Evolutionary conservation across 2,113 vertebrate genomes (phyloP).

Genomic region (Thunnus thynnus): DNA sequence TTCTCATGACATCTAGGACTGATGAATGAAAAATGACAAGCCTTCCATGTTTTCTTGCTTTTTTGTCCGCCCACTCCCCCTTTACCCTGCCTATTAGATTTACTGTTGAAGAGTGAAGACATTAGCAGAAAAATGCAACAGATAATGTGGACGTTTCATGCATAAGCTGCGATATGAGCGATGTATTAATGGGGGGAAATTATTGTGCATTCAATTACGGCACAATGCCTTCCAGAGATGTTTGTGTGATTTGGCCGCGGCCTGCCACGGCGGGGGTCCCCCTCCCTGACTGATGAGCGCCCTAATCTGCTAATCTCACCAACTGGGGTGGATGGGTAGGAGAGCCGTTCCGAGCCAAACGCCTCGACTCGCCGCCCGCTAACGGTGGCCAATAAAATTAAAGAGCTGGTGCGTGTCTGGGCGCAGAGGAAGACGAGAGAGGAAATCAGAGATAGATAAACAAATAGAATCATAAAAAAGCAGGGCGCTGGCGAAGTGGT

Average conservation of each 20-base stretch:
- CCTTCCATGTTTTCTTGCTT: conserved; percentile 82
- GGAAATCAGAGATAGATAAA: conserved; percentile 86
- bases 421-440: conserved; percentile 72
- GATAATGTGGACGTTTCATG: conserved; percentile 95
- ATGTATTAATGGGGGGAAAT: conserved; percentile 99
- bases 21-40: conserved; percentile 74
- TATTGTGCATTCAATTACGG: conserved; percentile 98
- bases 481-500: conserved; percentile 79
- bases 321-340: conserved; percentile 89
- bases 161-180: conserved; percentile 95
- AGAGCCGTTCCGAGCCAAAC: conserved; percentile 67
- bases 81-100: conserved; percentile 86
- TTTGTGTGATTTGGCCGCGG: conserved; percentile 92
- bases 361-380: conserved; percentile 82
- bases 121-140: conserved; percentile 91
- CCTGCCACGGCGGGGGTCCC: conserved; percentile 89
- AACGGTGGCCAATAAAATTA: conserved; percentile 89
- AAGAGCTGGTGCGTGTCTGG: conserved; percentile 69
- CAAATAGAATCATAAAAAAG: conserved; percentile 89
- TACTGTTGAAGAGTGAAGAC: conserved; percentile 90
- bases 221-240: conserved; percentile 97
- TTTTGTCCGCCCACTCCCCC: conserved; percentile 78
- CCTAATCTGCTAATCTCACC: conserved; percentile 99
- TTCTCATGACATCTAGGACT: conserved; percentile 86
- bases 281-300: conserved; percentile 95